These are phyloP conservation scores for Darevskia mixta DNA, from an alignment of 2,797 vertebrate species.

Conservation along the genomic window DNA sequence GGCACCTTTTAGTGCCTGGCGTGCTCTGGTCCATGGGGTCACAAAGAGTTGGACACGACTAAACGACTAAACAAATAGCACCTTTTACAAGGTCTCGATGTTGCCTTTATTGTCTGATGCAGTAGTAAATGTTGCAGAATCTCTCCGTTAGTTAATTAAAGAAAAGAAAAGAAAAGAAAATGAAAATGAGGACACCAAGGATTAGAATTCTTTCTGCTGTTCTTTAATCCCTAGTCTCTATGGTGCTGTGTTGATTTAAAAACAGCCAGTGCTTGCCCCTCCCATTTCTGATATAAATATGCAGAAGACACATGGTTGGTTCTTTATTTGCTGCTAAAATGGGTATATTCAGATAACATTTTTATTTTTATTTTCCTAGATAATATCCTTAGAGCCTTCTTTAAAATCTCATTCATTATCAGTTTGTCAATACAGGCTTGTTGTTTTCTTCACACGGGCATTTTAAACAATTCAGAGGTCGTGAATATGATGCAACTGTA, in stretches of 20 bases:
- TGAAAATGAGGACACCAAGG: not conserved
- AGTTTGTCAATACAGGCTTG: conserved; percentile 1
- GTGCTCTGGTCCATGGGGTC: no score
- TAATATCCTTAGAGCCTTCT: conserved; percentile 52
- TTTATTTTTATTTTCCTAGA: conserved; percentile 45
- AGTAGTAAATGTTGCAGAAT: conserved; percentile 38
- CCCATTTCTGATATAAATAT: conserved; percentile 47
- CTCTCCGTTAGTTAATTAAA: conserved; percentile 53
- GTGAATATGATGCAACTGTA: no score
- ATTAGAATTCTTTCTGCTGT: conserved; percentile 31
- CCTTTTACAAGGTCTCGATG: conserved; percentile 2
- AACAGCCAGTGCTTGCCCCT: not conserved
- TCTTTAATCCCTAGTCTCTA: conserved; percentile 10
- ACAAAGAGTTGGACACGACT: no score
- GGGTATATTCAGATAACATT: conserved; percentile 65
- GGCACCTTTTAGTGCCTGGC: not conserved
- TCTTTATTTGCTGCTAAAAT: conserved; percentile 54
- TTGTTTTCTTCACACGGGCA: conserved; percentile 48
- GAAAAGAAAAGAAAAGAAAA: conserved; percentile 45
- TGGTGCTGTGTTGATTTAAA: conserved; percentile 25
- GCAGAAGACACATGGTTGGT: conserved; percentile 43
- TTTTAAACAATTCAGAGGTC: conserved; percentile 2
- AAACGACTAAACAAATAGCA: no score
- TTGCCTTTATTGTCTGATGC: conserved; percentile 42
- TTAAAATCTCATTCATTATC: conserved; percentile 10